Evolutionary conservation across 2,113 vertebrate genomes (phyloP), one percentile per base, ranked within the genome.

Genomic region (Glareola pratincola): DNA sequence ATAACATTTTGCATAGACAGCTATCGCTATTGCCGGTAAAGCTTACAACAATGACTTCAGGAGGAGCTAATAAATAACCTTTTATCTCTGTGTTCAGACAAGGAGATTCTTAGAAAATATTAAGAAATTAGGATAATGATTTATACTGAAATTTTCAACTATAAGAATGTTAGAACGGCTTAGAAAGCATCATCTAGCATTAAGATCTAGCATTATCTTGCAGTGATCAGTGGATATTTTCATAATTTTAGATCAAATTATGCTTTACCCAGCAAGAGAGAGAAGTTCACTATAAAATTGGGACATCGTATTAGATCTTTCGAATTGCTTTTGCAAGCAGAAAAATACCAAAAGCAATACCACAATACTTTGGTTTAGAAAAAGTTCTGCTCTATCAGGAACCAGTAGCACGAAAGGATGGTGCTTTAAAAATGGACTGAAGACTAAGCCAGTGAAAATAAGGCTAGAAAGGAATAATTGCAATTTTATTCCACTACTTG

Each of bases 1-100:
- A 59, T 90, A 77, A 89, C 48, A 79, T 97, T 92, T 95, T 92
- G 37, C 74, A 87, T 69, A 74, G 91, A 76, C 71, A 64, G 76
- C 85, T 88, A 93, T 37, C 32, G 0, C 59, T 83, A 2, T 36
- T 85, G 67, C 72, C 4, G 0, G 62, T 91, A 85, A 62, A 51
- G 67, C 68, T 68, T 37, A 30, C 67, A 93, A 94, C 85, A 88
- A 73, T 83, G 41, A 79, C 75, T 96, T 93, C 85, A 92, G 78
- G 95, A 81, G 54, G 39, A 76, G 34, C 66, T 78, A 30, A 62
- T 68, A 91, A 95, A 84, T 57, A 91, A 56, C 60, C 37, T 95
- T 91, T 95, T 66, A 71, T 90, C 59, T 93, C 75, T 48, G 6
- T 41, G 56, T 85, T 92, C 76, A 79, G 45, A 73, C 24, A 81